These are phyloP conservation scores for Hyles lineata DNA, from an alignment of 2,888 invertebrate species.

Conservation along the genomic window DNA sequence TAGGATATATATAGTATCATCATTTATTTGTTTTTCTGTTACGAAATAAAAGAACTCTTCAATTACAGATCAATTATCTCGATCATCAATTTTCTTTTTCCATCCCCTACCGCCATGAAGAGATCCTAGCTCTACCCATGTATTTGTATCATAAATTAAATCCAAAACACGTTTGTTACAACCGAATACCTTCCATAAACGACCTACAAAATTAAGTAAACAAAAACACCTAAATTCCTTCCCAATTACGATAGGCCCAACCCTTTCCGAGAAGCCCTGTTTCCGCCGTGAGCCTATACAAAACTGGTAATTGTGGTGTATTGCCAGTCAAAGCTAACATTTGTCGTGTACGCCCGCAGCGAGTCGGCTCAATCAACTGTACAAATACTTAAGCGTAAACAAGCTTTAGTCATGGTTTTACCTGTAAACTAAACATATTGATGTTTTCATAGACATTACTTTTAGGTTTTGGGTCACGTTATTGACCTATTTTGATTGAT, in stretches of 20 bases:
- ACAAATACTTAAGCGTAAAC: background rate
- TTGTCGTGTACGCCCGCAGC: constrained; percentile 8
- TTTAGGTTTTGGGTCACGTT: background rate
- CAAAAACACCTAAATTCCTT: background rate
- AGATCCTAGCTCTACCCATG: too few species aligned
- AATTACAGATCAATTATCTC: too few species aligned
- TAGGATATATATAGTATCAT: too few species aligned
- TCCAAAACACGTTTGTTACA: too few species aligned
- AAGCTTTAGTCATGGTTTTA: background rate
- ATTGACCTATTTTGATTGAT: too few species aligned
- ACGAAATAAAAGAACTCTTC: too few species aligned
- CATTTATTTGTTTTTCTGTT: too few species aligned
- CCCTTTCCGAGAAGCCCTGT: constrained; percentile 16
- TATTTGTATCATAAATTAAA: too few species aligned
- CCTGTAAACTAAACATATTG: background rate
- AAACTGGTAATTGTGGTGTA: background rate
- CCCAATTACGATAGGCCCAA: background rate
- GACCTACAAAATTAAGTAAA: background rate
- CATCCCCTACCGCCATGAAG: too few species aligned
- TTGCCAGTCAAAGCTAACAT: constrained; percentile 30
- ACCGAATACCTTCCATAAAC: background rate
- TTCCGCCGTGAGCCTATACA: background rate
- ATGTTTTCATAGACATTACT: too few species aligned
- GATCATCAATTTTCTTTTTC: too few species aligned
- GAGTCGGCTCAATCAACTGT: constrained; percentile 13